Percentiles rank a stretch among this genome's conserved stretches.
phyloP scores from a whole-genome alignment of 2,797 vertebrate species.

The Cercopithecus diana region DNA sequence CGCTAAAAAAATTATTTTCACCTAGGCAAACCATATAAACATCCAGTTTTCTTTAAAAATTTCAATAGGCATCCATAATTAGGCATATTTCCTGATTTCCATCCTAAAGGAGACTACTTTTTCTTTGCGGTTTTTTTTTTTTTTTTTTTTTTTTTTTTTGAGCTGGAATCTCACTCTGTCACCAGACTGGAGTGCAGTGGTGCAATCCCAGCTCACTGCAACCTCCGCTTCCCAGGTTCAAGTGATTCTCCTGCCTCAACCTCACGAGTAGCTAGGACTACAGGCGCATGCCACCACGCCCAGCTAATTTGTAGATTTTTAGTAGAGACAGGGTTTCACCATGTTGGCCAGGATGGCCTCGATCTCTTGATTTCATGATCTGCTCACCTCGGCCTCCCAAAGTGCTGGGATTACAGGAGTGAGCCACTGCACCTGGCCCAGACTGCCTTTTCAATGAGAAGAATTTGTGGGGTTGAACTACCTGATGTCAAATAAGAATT shows the following conservation, averaged over 20 bases:
- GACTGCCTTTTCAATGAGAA: not conserved
- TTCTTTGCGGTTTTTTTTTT: not conserved
- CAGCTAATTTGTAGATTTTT: not conserved
- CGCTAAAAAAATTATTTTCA: not conserved
- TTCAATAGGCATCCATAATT: not conserved
- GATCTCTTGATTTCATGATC: not conserved
- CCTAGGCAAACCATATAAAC: not conserved
- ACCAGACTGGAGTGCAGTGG: not conserved
- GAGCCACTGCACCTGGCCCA: not conserved
- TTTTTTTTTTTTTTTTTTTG: too few species aligned
- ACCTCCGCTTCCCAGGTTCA: not conserved
- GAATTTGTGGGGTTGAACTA: not conserved
- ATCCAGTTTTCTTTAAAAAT: not conserved
- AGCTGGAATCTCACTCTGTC: not conserved
- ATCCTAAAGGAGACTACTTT: not conserved
- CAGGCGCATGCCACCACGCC: accelerated
- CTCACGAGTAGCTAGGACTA: not conserved
- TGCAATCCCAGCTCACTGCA: not conserved
- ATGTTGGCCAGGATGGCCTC: not conserved
- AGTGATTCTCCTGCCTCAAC: not conserved
- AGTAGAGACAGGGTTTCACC: not conserved
- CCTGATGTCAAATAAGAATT: not conserved
- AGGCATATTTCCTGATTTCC: not conserved
- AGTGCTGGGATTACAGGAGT: not conserved
- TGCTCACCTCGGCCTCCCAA: not conserved